Conservation (phyloP, 2,888 invertebrate species). For the Prosapia bicincta region DNA sequence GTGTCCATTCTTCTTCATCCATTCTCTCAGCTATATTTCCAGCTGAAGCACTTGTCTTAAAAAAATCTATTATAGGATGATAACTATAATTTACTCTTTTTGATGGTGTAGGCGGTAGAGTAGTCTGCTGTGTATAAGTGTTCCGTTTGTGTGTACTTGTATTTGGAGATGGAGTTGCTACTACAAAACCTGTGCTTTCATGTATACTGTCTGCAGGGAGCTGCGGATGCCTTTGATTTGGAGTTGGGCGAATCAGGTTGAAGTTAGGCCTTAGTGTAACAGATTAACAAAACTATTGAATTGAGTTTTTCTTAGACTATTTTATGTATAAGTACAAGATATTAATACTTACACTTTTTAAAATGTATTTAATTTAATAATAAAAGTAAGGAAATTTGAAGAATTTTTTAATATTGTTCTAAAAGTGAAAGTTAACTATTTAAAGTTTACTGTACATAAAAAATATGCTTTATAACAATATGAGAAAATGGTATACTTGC, state of each 20-base stretch:
- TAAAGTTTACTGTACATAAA: too few relatives aligned
- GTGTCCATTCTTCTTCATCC: conserved; percentile 36
- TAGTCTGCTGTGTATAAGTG: not conserved
- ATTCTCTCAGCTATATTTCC: conserved; percentile 54
- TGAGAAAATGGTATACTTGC: too few relatives aligned
- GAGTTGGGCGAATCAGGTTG: conserved; percentile 19
- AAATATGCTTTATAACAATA: too few relatives aligned
- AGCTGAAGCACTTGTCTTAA: conserved; percentile 51
- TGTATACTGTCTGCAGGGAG: conserved; percentile 33
- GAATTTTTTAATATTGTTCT: too few relatives aligned
- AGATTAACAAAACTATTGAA: too few relatives aligned
- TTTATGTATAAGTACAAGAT: too few relatives aligned
- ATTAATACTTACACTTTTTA: too few relatives aligned
- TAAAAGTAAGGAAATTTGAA: too few relatives aligned
- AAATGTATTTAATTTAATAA: too few relatives aligned
- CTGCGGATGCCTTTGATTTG: conserved; percentile 35
- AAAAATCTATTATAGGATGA: conserved; percentile 80
- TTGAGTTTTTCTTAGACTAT: too few relatives aligned
- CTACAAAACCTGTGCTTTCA: not conserved
- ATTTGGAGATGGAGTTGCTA: conserved; percentile 6
- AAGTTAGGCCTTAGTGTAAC: conserved; percentile 15
- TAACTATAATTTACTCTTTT: conserved; percentile 75
- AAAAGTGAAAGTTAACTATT: too few relatives aligned
- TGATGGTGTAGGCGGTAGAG: conserved; percentile 9
- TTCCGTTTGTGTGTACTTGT: not conserved